Conservation (phyloP, 1,140 invertebrate species). For the Drosophila sturtevanti region DNA sequence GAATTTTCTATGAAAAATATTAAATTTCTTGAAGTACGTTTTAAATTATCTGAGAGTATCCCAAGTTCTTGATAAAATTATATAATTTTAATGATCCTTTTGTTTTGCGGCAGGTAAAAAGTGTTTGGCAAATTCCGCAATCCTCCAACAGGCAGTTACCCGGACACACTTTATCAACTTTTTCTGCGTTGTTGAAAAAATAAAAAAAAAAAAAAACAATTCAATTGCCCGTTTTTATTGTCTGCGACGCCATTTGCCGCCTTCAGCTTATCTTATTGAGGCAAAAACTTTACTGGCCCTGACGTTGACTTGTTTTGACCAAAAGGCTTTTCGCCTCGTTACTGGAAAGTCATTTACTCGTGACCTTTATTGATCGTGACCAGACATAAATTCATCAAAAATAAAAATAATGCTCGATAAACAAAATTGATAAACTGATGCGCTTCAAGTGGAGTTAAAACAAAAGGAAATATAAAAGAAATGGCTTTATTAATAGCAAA, state of each 20-base stretch:
- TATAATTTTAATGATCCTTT: background rate
- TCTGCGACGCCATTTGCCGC: slow-evolving; percentile 34
- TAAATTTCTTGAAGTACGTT: background rate
- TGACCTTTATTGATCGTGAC: slow-evolving; percentile 61
- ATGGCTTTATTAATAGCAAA: slow-evolving; percentile 71
- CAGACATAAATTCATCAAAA: slow-evolving; percentile 75
- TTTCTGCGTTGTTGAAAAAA: slow-evolving; percentile 38
- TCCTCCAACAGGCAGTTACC: background rate
- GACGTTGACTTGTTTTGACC: slow-evolving; percentile 11
- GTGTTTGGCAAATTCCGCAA: background rate
- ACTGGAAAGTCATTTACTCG: slow-evolving; percentile 46
- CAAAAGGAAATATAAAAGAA: slow-evolving; percentile 57
- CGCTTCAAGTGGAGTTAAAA: slow-evolving; percentile 8
- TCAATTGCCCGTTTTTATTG: slow-evolving; percentile 54
- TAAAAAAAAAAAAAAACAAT: too few species aligned
- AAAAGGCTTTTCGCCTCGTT: slow-evolving; percentile 29
- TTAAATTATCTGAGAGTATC: too few species aligned
- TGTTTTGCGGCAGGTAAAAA: background rate
- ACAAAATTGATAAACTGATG: slow-evolving; percentile 31
- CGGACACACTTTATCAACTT: slow-evolving; percentile 52
- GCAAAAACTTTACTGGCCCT: slow-evolving; percentile 36
- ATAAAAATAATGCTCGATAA: slow-evolving; percentile 24
- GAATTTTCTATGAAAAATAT: background rate
- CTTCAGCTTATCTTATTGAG: slow-evolving; percentile 18
- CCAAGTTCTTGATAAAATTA: background rate